Base-by-base conservation (phyloP, 2,797 vertebrate species). In the Melopsittacus undulatus region DNA sequence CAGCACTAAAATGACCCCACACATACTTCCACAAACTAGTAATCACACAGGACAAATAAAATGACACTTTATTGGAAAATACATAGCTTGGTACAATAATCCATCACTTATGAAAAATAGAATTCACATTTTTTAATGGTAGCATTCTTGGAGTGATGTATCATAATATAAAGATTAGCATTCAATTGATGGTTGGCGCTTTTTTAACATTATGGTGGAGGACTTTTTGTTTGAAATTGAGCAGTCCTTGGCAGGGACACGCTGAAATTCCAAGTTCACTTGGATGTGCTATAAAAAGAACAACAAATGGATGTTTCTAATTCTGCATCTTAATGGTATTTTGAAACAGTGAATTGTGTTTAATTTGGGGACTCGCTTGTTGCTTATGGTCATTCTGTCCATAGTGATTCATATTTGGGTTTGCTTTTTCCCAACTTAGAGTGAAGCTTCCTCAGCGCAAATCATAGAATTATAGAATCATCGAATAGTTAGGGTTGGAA, bases 21-120 rank as follows among this genome's bases (percentile, higher is more conserved):
- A 97, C 98, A 98, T 98, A 98, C 98, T 98, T 98, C 97, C 97
- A 97, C 97, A 97, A 98, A 97, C 97, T 97, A 97, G 98, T 98
- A 98, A 98, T 98, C 98, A 95, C 97, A 97, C 77, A 98, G 97
- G 96, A 96, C 96, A 97, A 97, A 98, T 98, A 98, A 98, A 98
- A 98, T 96, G 97, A 98, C 97, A 97, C 94, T 98, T 98, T 98
- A 98, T 97, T 98, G 98, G 98, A 98, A 98, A 97, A 98, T 97
- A 96, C 97, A 97, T 95, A 96, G 94, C 96, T 96, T 96, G 97
- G 95, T 97, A 97, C 94, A 96, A 97, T 98, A 98, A 98, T 98
- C 97, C 98, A 98, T 98, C 98, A 98, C 96, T 97, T 98, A 97
- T 97, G 96, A 98, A 98, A 98, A 98, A 97, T 97, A 97, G 94